Base-by-base conservation (phyloP, 2,113 vertebrate genomes). In the Monarcha castaneiventris region DNA sequence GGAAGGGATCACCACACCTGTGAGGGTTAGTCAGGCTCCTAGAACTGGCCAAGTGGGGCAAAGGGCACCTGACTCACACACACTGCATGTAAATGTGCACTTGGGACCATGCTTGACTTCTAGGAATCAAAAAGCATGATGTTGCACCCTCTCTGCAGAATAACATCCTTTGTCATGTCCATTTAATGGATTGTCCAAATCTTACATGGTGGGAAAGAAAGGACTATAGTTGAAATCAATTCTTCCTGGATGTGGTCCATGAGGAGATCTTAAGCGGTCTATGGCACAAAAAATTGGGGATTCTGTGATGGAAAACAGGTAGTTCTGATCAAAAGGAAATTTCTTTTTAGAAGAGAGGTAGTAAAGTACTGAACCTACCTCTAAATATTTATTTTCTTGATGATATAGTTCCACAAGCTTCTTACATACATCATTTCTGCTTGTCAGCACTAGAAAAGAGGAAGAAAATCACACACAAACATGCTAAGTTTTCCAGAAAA, bases 341-440 rank as follows among this genome's bases (percentile, higher is more conserved):
- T 46, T 33, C n/a, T 48, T 33, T 5, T 37, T n/a, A 48, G 21
- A 46, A 87, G 4, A 74, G 9, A 52, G 27, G 59, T 32, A 90
- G 21, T 51, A 77, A 88, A 88, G 56, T 32, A 76, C 17, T 46
- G n/a, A 90, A 41, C 97, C 63, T 90, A 99, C 98, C 98, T 99
- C 98, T 76, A 97, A 51, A 55, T 98, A 98, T 86, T 99, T 98
- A 86, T 98, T 98, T 87, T 99, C 98, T 90, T 98, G 97, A 55
- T 97, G 94, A 97, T 99, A 98, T 1, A 98, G 96, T 48, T 99
- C 98, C 52, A 98, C 98, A 62, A 99, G 95, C 81, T 99, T 99
- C 95, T 94, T 98, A 97, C 98, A 98, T 61, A 98, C 95, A 89
- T 99, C 97, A 99, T 97, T 99, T 99, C 74, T 97, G 97, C 94